Evolutionary conservation across 2,797 vertebrate species (phyloP), one percentile per base, ranked within the genome.

Genomic region (Echeneis naucrates): DNA sequence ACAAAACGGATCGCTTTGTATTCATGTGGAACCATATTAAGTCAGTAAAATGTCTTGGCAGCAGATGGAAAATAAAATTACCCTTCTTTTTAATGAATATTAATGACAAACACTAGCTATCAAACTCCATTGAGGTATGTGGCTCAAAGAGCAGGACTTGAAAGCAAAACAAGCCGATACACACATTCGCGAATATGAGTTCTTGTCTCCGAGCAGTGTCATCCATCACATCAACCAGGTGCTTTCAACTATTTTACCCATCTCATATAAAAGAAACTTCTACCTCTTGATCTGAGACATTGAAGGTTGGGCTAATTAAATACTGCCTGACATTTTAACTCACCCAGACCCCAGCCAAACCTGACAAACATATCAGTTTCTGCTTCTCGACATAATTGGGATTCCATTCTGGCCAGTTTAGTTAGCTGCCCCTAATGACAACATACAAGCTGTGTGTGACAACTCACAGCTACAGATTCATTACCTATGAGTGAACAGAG

Each of bases 241-340:
- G 84, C 78, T 80, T 42, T 78, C 72, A 81, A 37, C 66, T 68
- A 67, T 82, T 83, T 85, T 78, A 89, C 86, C 75, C 37, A 21
- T 69, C 85, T 83, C 76, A 82, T 84, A 30, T 84, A 87, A 80
- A 83, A 35, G 0, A 53, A 79, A 74, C 76, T 67, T 60, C 58
- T 54, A 72, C 82, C 77, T 86, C 64, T 82, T 56, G 78, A 88
- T 84, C 51, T 33, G 75, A 89, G 84, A 68, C 80, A 75, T 90
- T 92, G 84, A 87, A 67, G 55, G 55, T 35, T 3, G 4, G 45
- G 59, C 85, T 89, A 90, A 92, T 86, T 92, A 86, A 92, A 88
- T 52, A 44, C 79, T 60, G 71, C 59, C 75, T 90, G 90, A 90
- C 86, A 91, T 92, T 89, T 87, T 47, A 47, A 71, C 66, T 82